Percentiles rank a stretch among this genome's conserved stretches.
These are phyloP conservation scores for Priocnemis perturbator DNA, from an alignment of 2,888 invertebrate species.

Conservation along the genomic window DNA sequence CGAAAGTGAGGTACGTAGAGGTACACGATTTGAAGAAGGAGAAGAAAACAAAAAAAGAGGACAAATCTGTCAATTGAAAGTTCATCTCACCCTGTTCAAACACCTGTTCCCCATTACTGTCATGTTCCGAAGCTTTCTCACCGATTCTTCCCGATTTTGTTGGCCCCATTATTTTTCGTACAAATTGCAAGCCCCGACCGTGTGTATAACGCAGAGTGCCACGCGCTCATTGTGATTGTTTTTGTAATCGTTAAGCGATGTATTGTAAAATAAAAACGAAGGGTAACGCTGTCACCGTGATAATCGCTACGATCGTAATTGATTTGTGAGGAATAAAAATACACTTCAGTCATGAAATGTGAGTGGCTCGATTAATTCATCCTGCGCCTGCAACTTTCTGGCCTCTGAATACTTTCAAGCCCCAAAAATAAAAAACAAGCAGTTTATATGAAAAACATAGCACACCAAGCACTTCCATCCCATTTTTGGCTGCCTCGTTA, in stretches of 20 bases:
- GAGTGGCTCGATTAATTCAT: too few relatives aligned
- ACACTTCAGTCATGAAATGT: conserved; percentile 40
- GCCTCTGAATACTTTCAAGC: too few relatives aligned
- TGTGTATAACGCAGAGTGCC: conserved; percentile 30
- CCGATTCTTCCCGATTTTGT: too few relatives aligned
- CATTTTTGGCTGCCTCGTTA: too few relatives aligned
- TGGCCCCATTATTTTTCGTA: too few relatives aligned
- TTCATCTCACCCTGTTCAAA: conserved; percentile 24
- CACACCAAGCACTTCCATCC: too few relatives aligned
- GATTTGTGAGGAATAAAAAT: conserved; percentile 45
- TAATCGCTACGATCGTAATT: conserved; percentile 40
- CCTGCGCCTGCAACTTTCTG: too few relatives aligned
- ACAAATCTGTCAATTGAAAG: conserved; percentile 49
- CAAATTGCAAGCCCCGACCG: not conserved
- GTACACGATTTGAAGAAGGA: conserved; percentile 1
- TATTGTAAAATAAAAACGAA: conserved; percentile 4
- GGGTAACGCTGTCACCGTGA: conserved; percentile 50
- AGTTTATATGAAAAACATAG: too few relatives aligned
- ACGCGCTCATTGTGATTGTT: conserved; percentile 15
- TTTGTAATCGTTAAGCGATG: conserved; percentile 45
- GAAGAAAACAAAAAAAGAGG: too few relatives aligned
- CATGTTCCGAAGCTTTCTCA: not conserved
- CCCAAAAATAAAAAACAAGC: too few relatives aligned
- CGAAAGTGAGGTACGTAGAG: conserved; percentile 14
- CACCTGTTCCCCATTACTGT: too few relatives aligned